A percentile compares a stretch with the other conserved stretches of the same genome.
These are phyloP conservation scores for Meloidogyne chitwoodi DNA, from an alignment of 1,140 invertebrate genomes.

Conservation along the genomic window DNA sequence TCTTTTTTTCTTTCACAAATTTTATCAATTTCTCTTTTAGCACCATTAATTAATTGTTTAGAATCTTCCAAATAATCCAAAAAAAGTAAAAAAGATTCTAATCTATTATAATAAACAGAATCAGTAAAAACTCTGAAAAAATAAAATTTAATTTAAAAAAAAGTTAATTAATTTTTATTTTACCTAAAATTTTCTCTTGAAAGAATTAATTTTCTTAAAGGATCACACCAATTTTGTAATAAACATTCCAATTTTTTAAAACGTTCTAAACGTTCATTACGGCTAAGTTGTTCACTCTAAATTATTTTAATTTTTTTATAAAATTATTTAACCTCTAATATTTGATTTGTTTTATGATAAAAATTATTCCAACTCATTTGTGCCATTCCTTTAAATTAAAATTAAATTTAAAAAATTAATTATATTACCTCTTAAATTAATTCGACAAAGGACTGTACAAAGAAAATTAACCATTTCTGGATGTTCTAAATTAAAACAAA, in stretches of 20 bases:
- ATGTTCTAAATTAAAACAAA: conserved; percentile 41
- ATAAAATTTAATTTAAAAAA: background rate
- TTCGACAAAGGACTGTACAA: conserved; percentile 28
- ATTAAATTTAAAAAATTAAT: background rate
- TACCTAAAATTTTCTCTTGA: conserved; percentile 39
- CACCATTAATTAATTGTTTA: conserved; percentile 21
- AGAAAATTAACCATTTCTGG: conserved; percentile 39
- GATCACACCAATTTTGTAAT: conserved; percentile 37
- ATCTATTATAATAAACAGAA: conserved; percentile 31
- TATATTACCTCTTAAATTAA: conserved; percentile 24
- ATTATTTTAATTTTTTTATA: background rate
- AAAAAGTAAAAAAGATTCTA: conserved; percentile 37
- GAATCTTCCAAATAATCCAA: conserved; percentile 38
- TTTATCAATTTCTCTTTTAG: conserved; percentile 36
- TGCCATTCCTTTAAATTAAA: conserved; percentile 25
- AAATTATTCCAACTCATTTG: conserved; percentile 46
- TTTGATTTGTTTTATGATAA: conserved; percentile 42
- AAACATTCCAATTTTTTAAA: conserved; percentile 38
- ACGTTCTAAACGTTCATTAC: conserved; percentile 28
- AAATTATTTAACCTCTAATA: conserved; percentile 22
- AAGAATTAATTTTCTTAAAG: conserved; percentile 29
- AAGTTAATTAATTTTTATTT: background rate
- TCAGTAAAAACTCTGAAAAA: conserved; percentile 43
- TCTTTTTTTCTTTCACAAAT: conserved; percentile 33
- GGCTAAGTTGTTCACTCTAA: conserved; percentile 13